Base-by-base conservation (phyloP, 2,113 vertebrate genomes). In the Pogona vitticeps region DNA sequence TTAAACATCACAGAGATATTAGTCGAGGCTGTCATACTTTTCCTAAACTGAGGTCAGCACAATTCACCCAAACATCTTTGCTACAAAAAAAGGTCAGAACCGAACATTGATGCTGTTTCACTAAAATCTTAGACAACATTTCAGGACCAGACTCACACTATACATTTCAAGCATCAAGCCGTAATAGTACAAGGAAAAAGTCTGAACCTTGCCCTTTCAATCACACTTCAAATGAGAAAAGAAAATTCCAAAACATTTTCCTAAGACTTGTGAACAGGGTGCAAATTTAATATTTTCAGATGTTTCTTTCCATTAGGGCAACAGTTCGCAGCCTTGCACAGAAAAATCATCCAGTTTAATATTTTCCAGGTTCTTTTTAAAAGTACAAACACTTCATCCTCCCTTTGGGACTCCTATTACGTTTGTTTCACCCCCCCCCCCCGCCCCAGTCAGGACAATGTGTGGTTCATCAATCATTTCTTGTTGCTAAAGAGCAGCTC, bases 61-160 rank as follows among this genome's bases (percentile, higher is more conserved):
- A 28, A 70, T 67, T 86, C 82, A 90, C 90, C 84, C 82, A 88
- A 83, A 88, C 71, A 28, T 23, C 52, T 90, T 89, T 79, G 67
- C 61, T 76, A 42, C 17, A 86, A 94, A 91, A 88, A 42, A 77
- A 92, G 82, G 81, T 36, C 86, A 83, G 82, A 76, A 88, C 87
- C 83, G 83, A 88, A 92, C 0, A 28, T 52, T 86, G n/a, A 80
- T 76, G 65, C 46, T 82, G 10, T 33, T 33, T 3, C 0, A 31
- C 52, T 75, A 38, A 83, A 59, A 68, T 10, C 2, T 86, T 85
- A 88, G 77, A 90, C 90, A 73, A 33, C 89, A 52, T 63, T 87
- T 85, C 81, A 77, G 94, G 91, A 89, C 70, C 89, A 95, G 91
- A 94, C 91, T 89, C 85, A 90, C 84, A 86, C 83, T 80, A 83